Evolutionary conservation across 2,797 vertebrate genomes (phyloP).

Genomic region (Stomatorhinus walkeri): DNA sequence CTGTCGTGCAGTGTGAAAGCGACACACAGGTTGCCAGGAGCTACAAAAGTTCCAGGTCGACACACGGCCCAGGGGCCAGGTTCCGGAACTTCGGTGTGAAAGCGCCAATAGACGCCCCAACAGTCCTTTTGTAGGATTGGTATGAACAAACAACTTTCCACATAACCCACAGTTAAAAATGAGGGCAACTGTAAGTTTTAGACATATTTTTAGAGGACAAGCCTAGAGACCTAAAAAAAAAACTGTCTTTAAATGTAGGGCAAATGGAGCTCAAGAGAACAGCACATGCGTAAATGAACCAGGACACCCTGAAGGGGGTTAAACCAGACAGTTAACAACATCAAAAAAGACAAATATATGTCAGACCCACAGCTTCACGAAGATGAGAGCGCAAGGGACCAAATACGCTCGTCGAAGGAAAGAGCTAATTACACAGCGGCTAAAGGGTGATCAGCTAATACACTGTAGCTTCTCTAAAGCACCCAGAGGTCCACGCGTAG

Average conservation of each 20-base stretch:
- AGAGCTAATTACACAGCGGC: not conserved
- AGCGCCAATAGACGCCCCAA: not conserved
- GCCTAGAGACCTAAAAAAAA: not conserved
- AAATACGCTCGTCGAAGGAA: not conserved
- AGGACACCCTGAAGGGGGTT: not conserved
- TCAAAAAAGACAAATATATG: not conserved
- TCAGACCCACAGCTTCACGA: not conserved
- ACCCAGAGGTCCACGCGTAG: not conserved
- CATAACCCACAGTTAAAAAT: not conserved
- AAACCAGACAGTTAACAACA: not conserved
- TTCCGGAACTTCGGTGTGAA: not conserved
- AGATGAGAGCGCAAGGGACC: not conserved
- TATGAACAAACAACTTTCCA: not conserved
- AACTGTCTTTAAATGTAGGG: not conserved
- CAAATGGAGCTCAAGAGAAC: not conserved
- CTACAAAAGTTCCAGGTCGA: not conserved
- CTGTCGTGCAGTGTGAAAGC: not conserved
- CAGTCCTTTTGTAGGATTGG: not conserved
- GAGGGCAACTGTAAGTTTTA: not conserved
- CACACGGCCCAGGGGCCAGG: not conserved
- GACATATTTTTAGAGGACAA: not conserved
- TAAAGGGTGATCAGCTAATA: not conserved
- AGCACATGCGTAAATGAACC: not conserved
- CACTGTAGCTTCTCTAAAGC: not conserved
- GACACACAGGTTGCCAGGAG: not conserved